Evolutionary conservation across 2,888 invertebrate genomes (phyloP).

Genomic region (Netelia melanura): DNA sequence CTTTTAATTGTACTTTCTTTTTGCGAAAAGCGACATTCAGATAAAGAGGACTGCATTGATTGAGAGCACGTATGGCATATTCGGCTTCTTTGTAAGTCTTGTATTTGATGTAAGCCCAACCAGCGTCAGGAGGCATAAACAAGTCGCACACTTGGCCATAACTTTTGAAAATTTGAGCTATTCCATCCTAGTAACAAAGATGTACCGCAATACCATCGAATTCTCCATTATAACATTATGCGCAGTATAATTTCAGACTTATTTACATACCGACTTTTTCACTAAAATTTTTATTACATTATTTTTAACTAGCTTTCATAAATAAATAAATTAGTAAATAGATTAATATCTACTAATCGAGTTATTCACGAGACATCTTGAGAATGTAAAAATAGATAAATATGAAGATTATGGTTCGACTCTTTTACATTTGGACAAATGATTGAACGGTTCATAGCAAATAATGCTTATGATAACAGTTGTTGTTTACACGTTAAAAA

Average conservation of each 20-base stretch:
- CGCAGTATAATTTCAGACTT: not conserved
- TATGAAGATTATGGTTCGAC: not conserved
- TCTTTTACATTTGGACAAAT: no score
- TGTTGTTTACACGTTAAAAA: not conserved
- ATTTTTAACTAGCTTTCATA: not conserved
- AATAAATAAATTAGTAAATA: no score
- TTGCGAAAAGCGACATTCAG: slow-evolving; percentile 75
- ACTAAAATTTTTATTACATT: not conserved
- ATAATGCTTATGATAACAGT: no score
- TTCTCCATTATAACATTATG: not conserved
- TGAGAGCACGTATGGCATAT: slow-evolving; percentile 75
- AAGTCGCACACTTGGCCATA: slow-evolving; percentile 73
- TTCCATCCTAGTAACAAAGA: slow-evolving; percentile 72
- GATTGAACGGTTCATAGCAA: no score
- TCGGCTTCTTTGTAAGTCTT: slow-evolving; percentile 77
- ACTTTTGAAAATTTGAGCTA: slow-evolving; percentile 73
- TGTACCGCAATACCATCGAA: slow-evolving; percentile 5
- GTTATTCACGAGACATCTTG: no score
- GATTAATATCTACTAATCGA: no score
- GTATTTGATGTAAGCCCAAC: slow-evolving; percentile 77
- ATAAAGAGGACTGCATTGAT: slow-evolving; percentile 75
- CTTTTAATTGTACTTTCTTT: slow-evolving; percentile 41
- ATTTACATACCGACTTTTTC: not conserved
- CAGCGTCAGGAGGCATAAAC: slow-evolving; percentile 63
- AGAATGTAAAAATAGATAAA: not conserved